Evolutionary conservation across 2,113 vertebrate genomes (phyloP), one percentile per base, ranked within the genome.

Genomic region (Fregata magnificens): DNA sequence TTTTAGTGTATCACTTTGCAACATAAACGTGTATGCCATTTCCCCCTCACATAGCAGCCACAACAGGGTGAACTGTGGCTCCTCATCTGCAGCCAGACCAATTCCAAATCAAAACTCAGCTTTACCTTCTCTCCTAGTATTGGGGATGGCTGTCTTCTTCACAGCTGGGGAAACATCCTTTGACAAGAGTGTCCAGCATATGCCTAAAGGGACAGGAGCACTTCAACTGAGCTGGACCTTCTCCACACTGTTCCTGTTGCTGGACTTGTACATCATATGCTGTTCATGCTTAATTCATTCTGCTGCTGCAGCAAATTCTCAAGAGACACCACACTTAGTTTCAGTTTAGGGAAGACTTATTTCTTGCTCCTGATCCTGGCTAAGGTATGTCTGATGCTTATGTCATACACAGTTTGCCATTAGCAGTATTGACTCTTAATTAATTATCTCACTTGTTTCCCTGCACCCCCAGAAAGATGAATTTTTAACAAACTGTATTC

Each of bases 201-300:
- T 38, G 20, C 34, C 26, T 18, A 25, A 44, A 44, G 24, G 18
- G 34, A 34, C n/a, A 70, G 65, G 24, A 76, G 5, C 20, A 18
- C 15, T 65, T 66, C 21, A 42, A 11, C 9, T 44, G 38, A 28
- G 42, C 12, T 70, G 73, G 50, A 36, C 16, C 11, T 49, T 74
- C 12, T 28, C 4, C 12, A 6, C 3, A 2, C 3, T n/a, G 4
- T 10, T 72, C 10, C 29, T 65, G 29, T 26, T 2, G 2, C 52
- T 80, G 20, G n/a, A 18, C 32, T 59, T 2, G 3, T 26, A 4
- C 7, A 9, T 18, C 0, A 2, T 9, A 16, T 20, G 6, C 9
- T 44, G 15, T 19, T 67, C 19, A 36, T 16, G 11, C 44, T 63
- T 83, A 55, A 65, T 69, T 69, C 3, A 36, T 73, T 61, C 77